Percentiles rank a stretch among this genome's conserved stretches.
Evolutionary conservation across 2,797 vertebrate genomes (phyloP).

Genomic region (Malurus splendens): DNA sequence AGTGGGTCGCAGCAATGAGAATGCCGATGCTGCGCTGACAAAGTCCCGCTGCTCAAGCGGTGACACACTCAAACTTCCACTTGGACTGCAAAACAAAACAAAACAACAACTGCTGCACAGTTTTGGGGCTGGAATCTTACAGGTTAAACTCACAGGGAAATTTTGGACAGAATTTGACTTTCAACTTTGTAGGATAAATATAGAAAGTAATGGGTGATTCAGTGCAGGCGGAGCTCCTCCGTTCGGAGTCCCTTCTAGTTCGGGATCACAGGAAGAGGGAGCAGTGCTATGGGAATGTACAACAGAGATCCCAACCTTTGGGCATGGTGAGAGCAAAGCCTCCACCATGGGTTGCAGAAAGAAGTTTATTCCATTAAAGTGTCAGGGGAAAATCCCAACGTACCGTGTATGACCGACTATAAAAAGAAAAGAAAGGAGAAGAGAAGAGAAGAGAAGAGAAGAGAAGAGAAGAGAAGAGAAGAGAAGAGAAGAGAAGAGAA

Average conservation of each 20-base stretch:
- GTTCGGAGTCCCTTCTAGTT: neutral
- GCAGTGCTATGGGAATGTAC: neutral
- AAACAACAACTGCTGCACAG: neutral
- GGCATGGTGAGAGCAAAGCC: neutral
- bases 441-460: too few relatives aligned
- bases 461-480: too few relatives aligned
- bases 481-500: too few relatives aligned
- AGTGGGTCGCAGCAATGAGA: neutral
- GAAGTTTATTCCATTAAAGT: neutral
- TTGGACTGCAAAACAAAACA: neutral
- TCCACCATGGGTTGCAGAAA: neutral
- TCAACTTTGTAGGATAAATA: neutral
- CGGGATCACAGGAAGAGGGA: neutral
- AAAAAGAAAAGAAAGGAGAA: neutral
- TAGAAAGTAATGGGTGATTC: conserved; percentile 3
- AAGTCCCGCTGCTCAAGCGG: neutral
- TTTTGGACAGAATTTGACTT: conserved; percentile 21
- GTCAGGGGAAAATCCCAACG: neutral
- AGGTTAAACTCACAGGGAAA: neutral
- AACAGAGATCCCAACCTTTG: neutral
- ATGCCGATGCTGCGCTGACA: neutral
- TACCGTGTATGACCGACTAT: neutral
- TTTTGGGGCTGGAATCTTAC: neutral
- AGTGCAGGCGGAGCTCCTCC: neutral
- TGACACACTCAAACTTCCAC: neutral